These are phyloP conservation scores for Bugulina stolonifera DNA, from an alignment of 2,888 invertebrate species.

Conservation along the genomic window DNA sequence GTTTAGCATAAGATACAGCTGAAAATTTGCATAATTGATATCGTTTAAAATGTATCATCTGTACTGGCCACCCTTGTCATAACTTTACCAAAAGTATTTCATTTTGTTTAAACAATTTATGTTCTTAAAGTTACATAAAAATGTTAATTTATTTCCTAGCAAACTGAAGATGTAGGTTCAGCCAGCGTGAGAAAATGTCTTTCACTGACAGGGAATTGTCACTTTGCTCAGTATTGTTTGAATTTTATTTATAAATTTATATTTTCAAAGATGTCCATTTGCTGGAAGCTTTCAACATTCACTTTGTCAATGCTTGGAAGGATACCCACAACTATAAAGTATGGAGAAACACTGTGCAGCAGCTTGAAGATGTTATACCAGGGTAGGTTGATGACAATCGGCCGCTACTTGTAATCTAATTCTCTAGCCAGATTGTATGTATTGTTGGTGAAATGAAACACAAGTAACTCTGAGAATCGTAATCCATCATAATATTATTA, in stretches of 20 bases:
- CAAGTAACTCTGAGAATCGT: too few species aligned
- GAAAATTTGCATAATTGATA: background rate
- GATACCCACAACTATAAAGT: constrained; percentile 79
- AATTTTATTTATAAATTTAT: too few species aligned
- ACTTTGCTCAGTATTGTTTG: too few species aligned
- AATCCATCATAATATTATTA: too few species aligned
- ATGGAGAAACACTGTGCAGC: constrained; percentile 66
- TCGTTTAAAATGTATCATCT: background rate
- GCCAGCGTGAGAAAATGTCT: background rate
- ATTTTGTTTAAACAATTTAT: background rate
- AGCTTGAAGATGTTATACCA: constrained; percentile 61
- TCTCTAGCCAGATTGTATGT: too few species aligned
- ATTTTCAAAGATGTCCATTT: constrained; percentile 40
- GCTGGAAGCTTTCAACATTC: constrained; percentile 75
- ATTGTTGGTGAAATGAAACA: too few species aligned
- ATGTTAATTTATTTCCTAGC: background rate
- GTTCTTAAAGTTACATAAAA: background rate
- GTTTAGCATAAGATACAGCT: background rate
- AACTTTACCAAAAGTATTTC: background rate
- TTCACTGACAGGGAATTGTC: too few species aligned
- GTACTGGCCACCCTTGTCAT: background rate
- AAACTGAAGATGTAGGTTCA: background rate
- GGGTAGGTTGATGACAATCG: too few species aligned
- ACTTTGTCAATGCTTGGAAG: constrained; percentile 78
- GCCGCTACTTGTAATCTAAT: too few species aligned